Base-by-base conservation (phyloP, 2,888 invertebrate species). In the Branchipolynoe longqiensis region DNA sequence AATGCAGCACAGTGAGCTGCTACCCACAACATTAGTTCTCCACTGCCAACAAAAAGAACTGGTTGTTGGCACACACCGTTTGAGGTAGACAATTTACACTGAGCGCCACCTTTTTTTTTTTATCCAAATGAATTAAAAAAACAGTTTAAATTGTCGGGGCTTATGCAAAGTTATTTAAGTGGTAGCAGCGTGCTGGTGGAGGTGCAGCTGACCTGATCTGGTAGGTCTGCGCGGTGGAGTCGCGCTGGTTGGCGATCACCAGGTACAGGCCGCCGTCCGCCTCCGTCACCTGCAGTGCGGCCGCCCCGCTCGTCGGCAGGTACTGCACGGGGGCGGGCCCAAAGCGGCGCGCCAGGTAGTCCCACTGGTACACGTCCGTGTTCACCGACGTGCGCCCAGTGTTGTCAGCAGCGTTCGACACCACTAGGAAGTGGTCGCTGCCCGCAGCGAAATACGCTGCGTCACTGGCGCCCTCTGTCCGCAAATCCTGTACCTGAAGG, bases 401-500 rank as follows among this genome's bases (percentile, higher is more conserved):
- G 85, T 92, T 90, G 87, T 92, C 90, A 41, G 88, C 82, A 8
- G 90, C 90, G 86, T 92, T 92, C 8, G 91, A 89, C 28, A 93
- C 87, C 18, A 92, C 89, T 22, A 92, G 86, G 86, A 90, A 92
- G 64, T 89, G 88, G 64, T 90, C 86, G 28, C 83, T 85, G 62
- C 87, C 88, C 33, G 86, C 84, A 31, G 86, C 87, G 87, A 91
- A 91, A 69, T 88, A 90, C n/a, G 87, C 89, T 2, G 90, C 92
- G 89, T 91, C 91, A 28, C 87, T 88, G 8, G 91, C 92, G 38
- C 92, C 92, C 59, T 86, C 88, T 28, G 92, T 92, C 28, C 87
- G 58, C 8, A 93, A 78, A 36, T 91, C 90, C 88, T 93, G 93
- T 12, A 92, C 82, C 93, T 93, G 86, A n/a, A 36, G n/a, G 48